Percentiles rank a stretch among this genome's conserved stretches.
Conservation (phyloP, 2,797 vertebrate genomes). For the Gouania willdenowi region DNA sequence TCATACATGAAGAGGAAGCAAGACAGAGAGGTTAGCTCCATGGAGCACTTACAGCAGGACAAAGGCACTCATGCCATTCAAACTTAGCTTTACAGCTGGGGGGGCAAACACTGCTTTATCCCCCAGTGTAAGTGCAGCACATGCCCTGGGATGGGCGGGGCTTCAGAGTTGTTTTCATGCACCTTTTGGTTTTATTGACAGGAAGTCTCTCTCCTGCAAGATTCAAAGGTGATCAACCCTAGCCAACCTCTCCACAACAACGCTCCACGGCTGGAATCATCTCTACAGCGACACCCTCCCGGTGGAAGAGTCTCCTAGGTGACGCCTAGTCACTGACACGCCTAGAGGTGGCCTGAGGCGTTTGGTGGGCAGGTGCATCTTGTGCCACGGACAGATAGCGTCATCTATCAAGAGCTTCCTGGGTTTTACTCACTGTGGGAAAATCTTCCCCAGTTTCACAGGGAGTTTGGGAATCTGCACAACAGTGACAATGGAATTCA, state of each 20-base stretch:
- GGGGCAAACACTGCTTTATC: slow-evolving; percentile 30
- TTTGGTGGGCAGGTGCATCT: slow-evolving; percentile 67
- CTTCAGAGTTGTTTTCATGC: slow-evolving; percentile 1
- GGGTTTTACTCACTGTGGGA: slow-evolving; percentile 13
- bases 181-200: slow-evolving; percentile 1
- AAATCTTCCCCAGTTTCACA: slow-evolving; percentile 15
- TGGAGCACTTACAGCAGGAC: slow-evolving; percentile 50
- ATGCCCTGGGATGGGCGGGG: no score
- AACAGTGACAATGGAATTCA: slow-evolving; percentile 6
- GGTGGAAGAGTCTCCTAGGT: slow-evolving; percentile 65
- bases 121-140: slow-evolving; percentile 3
- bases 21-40: slow-evolving; percentile 35
- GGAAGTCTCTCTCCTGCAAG: slow-evolving; percentile 8
- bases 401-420: slow-evolving; percentile 6
- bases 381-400: slow-evolving; percentile 37
- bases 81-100: slow-evolving; percentile 12
- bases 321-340: slow-evolving; percentile 61
- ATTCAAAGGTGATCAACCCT: slow-evolving; percentile 16
- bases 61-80: slow-evolving; percentile 38
- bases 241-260: slow-evolving; percentile 28
- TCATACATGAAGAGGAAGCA: slow-evolving; percentile 20
- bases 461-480: slow-evolving; percentile 17
- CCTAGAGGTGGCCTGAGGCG: slow-evolving; percentile 52
- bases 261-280: slow-evolving; percentile 51
- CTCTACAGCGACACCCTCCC: slow-evolving; percentile 66